Evolutionary conservation across 1,140 invertebrate species (phyloP).

Genomic region (Planococcus citri): DNA sequence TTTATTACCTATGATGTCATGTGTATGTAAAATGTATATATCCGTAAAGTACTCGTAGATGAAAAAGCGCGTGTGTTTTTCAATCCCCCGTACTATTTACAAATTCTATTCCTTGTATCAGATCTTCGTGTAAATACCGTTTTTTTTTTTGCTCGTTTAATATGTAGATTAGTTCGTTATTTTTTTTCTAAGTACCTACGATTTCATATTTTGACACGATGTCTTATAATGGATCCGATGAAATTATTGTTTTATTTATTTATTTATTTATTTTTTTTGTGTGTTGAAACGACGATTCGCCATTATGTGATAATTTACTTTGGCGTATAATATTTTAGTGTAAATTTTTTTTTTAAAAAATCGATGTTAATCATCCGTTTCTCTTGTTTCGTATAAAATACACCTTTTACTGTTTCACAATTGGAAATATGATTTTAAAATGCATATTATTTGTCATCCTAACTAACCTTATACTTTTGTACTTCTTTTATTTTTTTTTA

Average conservation of each 20-base stretch:
- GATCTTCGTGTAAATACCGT: background rate
- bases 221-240: background rate
- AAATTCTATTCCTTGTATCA: slow-evolving; percentile 3
- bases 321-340: background rate
- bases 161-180: background rate
- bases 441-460: background rate
- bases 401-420: background rate
- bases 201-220: background rate
- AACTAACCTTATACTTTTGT: background rate
- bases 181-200: slow-evolving; percentile 2
- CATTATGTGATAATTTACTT: slow-evolving; percentile 8
- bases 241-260: background rate
- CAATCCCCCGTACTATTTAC: background rate
- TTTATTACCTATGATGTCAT: no score
- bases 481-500: slow-evolving; percentile 2
- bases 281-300: background rate
- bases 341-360: background rate
- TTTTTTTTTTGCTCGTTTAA: background rate
- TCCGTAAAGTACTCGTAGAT: background rate
- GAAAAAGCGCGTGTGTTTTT: background rate
- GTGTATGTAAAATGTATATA: background rate
- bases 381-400: background rate
- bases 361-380: background rate
- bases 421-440: background rate
- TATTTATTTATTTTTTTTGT: background rate